Base-by-base conservation (phyloP, 2,888 invertebrate genomes). In the Aleiodes leptofemur region DNA sequence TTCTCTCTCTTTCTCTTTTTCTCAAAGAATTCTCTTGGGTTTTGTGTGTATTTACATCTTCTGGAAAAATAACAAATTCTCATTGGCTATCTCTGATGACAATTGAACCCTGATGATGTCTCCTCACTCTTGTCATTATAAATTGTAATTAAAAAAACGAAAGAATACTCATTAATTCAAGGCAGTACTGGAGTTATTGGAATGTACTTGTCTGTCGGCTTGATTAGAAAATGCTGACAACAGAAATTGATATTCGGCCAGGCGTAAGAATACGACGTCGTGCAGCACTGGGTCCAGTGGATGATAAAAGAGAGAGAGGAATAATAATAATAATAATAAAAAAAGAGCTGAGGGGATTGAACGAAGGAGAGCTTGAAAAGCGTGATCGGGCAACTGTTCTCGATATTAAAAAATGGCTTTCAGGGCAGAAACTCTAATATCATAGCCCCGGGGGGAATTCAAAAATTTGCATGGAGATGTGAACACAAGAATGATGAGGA, bases 351-450 rank as follows among this genome's bases (percentile, higher is more conserved):
- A 50, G 48, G 38, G 48, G 68, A 43, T 66, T 64, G 69, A 57
- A 55, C 55, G 48, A 56, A 64, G 61, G 56, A 64, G 72, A 57
- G 53, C 73, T 77, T 77, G 77, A 73, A 80, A 78, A 77, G 81
- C 83, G 83, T 84, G 83, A 86, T 83, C 84, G 80, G 79, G 84
- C 84, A 84, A 85, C 83, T 82, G 83, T 85, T 86, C 83, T 81
- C 82, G 83, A 86, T 86, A 86, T 86, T 86, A 85, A 86, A 86
- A 82, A 83, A 82, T 79, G 80, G 79, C 82, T 78, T 83, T 82
- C 81, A 80, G 68, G 55, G 66, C 64, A 68, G 34, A 80, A 23
- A 83, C 81, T 84, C 84, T 85, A 84, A 85, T 84, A 83, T 84
- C 82, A 73, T 77, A 80, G 82, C 79, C 8, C 77, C 71, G 73